Evolutionary conservation across 2,113 vertebrate genomes (phyloP), one percentile per base, ranked within the genome.

Genomic region (Cheilinus undulatus): DNA sequence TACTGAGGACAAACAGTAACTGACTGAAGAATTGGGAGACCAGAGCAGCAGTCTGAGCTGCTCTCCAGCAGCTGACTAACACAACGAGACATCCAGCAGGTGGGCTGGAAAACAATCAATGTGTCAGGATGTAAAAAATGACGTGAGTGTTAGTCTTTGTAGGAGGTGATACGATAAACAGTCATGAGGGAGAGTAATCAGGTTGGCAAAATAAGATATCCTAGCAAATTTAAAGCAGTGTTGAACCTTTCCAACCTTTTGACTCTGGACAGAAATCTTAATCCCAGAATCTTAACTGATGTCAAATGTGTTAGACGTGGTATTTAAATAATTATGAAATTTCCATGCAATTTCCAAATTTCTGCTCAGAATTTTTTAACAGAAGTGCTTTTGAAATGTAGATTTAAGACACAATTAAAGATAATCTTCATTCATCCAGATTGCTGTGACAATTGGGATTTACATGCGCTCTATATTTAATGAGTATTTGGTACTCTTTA

Each of bases 51-150:
- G 52, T 70, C 66, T 42, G 51, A 54, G 42, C 32, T 40, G 15
- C 36, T 20, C 45, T 64, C 61, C 23, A 30, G 42, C 32, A 56
- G 67, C 56, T 58, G 30, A 51, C 45, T 69, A 34, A 42, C 8
- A 59, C 11, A 46, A 1, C 3, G 8, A 65, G 45, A 57, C 34
- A 7, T 22, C 28, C 20, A 17, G 2, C 40, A 42, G 40, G 40
- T 42, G 40, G 40, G 40, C n/a, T 40, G 43, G 19, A 48, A 56
- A 27, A 56, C 32, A 20, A 50, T 50, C 45, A 45, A 46, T 75
- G 13, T 3, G 8, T 46, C 19, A 3, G 32, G 4, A 53, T 49
- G n/a, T 32, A 32, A 38, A 46, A n/a, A 17, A 45, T 14, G 10
- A 11, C 38, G 13, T 14, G 23, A 10, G 22, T 51, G 30, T 14